A percentile compares a stretch with the other conserved stretches of the same genome.
Conservation (phyloP, 2,888 invertebrate species). For the Autographa gamma region DNA sequence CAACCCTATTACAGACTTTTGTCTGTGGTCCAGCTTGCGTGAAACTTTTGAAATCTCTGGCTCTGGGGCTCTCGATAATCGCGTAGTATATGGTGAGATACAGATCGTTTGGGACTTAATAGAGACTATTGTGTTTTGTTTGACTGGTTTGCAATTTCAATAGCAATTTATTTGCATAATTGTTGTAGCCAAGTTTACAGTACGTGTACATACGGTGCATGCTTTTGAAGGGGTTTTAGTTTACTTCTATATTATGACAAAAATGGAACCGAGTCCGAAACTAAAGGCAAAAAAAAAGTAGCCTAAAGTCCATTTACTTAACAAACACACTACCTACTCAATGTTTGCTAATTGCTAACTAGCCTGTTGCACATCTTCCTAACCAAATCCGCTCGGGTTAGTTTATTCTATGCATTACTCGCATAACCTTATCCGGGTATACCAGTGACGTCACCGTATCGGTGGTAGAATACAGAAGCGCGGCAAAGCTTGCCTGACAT, state of each 20-base stretch:
- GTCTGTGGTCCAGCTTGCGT: not conserved
- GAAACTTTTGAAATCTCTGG: constrained; percentile 14
- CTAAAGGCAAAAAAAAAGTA: too few species aligned
- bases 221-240: too few species aligned
- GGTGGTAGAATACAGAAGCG: not conserved
- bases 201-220: too few species aligned
- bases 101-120: not conserved
- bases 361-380: not conserved
- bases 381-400: not conserved
- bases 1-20: constrained; percentile 21
- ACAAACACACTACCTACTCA: too few species aligned
- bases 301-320: too few species aligned
- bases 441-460: not conserved
- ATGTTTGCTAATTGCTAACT: not conserved
- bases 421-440: not conserved
- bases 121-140: not conserved
- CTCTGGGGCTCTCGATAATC: not conserved
- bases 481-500: not conserved
- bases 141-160: not conserved
- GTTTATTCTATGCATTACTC: not conserved
- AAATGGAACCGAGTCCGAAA: too few species aligned
- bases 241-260: too few species aligned
- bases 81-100: not conserved
- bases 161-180: not conserved
- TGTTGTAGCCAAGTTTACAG: not conserved